Conservation (phyloP, 1,140 invertebrate species). For the Anthonomus grandis region DNA sequence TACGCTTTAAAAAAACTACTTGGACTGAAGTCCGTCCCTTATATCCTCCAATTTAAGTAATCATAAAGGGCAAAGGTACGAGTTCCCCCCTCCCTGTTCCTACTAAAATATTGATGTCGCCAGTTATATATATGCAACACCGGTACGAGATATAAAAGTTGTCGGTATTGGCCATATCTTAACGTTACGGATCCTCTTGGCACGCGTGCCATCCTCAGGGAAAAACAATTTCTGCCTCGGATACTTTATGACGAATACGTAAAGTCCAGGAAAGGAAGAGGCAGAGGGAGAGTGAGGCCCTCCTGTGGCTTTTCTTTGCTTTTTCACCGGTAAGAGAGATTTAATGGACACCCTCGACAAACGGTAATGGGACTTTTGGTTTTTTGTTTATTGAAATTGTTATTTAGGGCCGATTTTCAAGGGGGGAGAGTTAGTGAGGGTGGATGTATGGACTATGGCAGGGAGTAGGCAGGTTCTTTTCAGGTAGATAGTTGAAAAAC, state of each 20-base stretch:
- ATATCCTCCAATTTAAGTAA: slow-evolving; percentile 8
- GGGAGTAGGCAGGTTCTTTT: too few species aligned
- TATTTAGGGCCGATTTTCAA: too few species aligned
- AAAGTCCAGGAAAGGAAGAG: too few species aligned
- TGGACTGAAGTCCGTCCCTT: slow-evolving; percentile 7
- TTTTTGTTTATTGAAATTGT: slow-evolving; percentile 13
- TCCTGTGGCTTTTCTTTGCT: too few species aligned
- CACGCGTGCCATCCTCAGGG: slow-evolving; percentile 43
- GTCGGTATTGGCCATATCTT: slow-evolving; percentile 50
- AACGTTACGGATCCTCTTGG: slow-evolving; percentile 42
- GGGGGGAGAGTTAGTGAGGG: too few species aligned
- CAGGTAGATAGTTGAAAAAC: too few species aligned
- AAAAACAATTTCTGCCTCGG: slow-evolving; percentile 45
- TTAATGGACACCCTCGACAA: slow-evolving; percentile 14
- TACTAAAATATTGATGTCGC: slow-evolving; percentile 49
- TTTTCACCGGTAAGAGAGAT: too few species aligned
- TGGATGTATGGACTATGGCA: too few species aligned
- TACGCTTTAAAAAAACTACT: too few species aligned
- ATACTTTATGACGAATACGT: slow-evolving; percentile 23
- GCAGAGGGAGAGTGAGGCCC: too few species aligned
- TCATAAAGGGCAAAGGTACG: slow-evolving; percentile 16
- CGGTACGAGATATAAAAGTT: slow-evolving; percentile 49
- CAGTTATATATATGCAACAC: slow-evolving; percentile 49
- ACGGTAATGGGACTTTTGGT: slow-evolving; percentile 8
- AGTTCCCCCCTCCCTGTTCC: slow-evolving; percentile 28